Percentiles rank a stretch among this genome's conserved stretches.
phyloP scores from a whole-genome alignment of 2,797 vertebrate genomes.

The Emydoidea blandingii region DNA sequence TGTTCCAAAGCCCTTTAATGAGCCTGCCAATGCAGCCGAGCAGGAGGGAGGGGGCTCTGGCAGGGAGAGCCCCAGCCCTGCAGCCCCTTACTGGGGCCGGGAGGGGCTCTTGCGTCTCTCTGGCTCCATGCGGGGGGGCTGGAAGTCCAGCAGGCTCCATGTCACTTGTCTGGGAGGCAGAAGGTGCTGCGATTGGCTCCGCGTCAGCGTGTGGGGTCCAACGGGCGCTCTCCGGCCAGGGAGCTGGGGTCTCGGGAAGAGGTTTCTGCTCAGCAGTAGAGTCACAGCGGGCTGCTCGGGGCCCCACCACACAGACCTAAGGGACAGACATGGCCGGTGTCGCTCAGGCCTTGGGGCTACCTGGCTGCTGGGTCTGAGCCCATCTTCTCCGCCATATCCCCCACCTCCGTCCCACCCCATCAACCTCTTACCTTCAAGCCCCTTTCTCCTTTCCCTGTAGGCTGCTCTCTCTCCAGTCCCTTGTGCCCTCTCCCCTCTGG shows the following conservation, averaged over 20 bases:
- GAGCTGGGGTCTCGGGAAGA: background rate
- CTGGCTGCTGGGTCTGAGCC: background rate
- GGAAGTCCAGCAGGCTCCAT: slow-evolving; percentile 6
- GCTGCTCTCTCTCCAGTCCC: background rate
- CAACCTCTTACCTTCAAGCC: background rate
- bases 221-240: background rate
- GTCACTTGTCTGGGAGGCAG: background rate
- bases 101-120: background rate
- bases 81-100: background rate
- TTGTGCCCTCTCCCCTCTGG: background rate
- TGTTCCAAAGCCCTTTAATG: background rate
- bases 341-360: background rate
- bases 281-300: background rate
- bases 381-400: background rate
- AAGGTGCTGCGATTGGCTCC: slow-evolving; percentile 2
- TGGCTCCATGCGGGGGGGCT: background rate
- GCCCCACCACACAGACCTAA: slow-evolving; percentile 9
- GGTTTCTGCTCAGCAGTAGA: slow-evolving; percentile 1
- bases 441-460: no score
- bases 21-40: background rate
- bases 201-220: background rate
- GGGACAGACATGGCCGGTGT: background rate
- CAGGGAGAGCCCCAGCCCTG: no score
- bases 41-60: background rate
- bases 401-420: background rate